Evolutionary conservation across 1,140 invertebrate species (phyloP), one percentile per base, ranked within the genome.

Genomic region (Drosophila nannoptera): DNA sequence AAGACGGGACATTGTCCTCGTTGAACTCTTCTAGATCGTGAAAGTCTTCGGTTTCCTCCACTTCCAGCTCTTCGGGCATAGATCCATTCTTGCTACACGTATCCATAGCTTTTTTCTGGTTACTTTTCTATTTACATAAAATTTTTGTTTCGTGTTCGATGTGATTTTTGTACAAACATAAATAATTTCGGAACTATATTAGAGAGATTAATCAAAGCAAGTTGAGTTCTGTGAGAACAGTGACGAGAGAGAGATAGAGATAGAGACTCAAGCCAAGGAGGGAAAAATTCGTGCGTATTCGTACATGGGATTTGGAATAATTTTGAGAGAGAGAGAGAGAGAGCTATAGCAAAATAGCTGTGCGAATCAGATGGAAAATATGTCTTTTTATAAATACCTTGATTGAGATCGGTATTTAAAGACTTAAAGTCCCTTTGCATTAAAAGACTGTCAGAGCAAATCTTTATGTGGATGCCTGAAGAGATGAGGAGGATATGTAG

Each of bases 1-100:
- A 93, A 58, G 94, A 96, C 53, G 95, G 95, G 9, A 93, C 93
- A 8, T 93, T 93, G 9, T 87, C 81, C 29, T 81, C 81, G 11
- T 77, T 66, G 16, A 81, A 77, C 38, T 84, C 80, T 9, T 84
- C 81, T 9, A 77, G 22, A 14, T 87, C 81, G 29, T 76, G 75
- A 29, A 82, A 86, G 42, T 86, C 83, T 32, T 84, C 81, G 11
- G 62, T 68, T 29, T 82, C 75, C 31, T 86, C 83, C 4, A 73
- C 29, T 11, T 83, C 81, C 80, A 96, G 94, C 71, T 96, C 94
- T 78, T 97, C 77, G 48, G 52, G 12, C 50, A 73, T 77, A 40
- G 68, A 66, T 46, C 33, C 48, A 52, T 59, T 66, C 66, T 66
- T 65, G 11, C n/a, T 66, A 5, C 46, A 12, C 14, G 12, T 65